These are phyloP conservation scores for Fregata magnificens DNA, from an alignment of 2,113 vertebrate species.

Conservation along the genomic window DNA sequence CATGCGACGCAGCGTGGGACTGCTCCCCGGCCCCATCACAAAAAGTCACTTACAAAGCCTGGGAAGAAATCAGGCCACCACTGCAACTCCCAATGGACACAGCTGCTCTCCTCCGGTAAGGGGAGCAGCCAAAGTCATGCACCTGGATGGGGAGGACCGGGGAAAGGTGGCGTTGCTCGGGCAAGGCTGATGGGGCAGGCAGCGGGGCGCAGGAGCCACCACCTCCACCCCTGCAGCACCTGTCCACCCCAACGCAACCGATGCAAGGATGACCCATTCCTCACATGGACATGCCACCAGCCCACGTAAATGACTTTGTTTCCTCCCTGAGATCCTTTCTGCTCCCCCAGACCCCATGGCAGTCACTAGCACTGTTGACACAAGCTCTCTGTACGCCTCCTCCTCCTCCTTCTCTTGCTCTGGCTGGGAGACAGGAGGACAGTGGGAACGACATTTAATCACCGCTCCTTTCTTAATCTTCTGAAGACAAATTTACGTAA, in stretches of 20 bases:
- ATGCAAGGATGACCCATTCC: not conserved
- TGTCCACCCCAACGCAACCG: fast-evolving
- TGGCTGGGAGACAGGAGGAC: not conserved
- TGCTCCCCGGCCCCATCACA: not conserved
- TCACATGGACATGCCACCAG: not conserved
- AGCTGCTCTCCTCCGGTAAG: not conserved
- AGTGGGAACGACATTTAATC: not conserved
- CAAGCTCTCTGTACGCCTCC: not conserved
- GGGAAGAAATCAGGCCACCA: not conserved
- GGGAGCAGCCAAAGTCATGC: not conserved
- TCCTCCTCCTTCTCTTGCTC: not conserved
- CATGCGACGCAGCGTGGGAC: fast-evolving
- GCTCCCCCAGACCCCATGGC: not conserved
- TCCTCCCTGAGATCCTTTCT: not conserved
- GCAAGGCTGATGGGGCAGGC: not conserved
- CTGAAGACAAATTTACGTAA: not conserved
- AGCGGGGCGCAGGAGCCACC: fast-evolving
- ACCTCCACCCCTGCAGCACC: not conserved
- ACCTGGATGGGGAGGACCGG: not conserved
- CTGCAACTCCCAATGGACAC: not conserved
- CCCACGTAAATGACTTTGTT: not conserved
- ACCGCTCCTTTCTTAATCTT: not conserved
- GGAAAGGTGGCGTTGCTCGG: not conserved
- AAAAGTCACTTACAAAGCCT: not conserved
- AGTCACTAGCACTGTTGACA: not conserved